These are phyloP conservation scores for Gadus chalcogrammus DNA, from an alignment of 2,113 vertebrate genomes.

Conservation along the genomic window DNA sequence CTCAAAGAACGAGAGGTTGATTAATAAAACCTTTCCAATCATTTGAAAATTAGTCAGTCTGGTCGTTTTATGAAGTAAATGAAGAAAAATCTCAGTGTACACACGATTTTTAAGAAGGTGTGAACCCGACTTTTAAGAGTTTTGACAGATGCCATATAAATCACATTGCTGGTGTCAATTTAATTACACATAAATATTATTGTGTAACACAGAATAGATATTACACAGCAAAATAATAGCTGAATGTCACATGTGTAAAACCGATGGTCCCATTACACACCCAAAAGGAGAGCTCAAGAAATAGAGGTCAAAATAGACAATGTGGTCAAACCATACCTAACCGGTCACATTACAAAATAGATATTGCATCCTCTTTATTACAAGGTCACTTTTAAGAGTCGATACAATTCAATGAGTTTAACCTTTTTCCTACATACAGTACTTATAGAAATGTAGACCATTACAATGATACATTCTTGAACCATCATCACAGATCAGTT, in stretches of 20 bases:
- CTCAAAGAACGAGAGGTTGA: too few species aligned
- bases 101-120: conserved; percentile 3
- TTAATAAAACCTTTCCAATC: too few species aligned
- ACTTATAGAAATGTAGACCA: background rate
- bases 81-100: conserved; percentile 33
- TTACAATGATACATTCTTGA: conserved; percentile 38
- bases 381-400: conserved; percentile 37
- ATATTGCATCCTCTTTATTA: conserved; percentile 41
- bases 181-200: conserved; percentile 28
- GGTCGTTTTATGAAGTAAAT: background rate
- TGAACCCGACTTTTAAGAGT: background rate
- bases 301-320: background rate
- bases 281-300: conserved; percentile 31
- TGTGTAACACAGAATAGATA: conserved; percentile 34
- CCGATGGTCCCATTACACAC: conserved; percentile 54
- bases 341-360: conserved; percentile 45
- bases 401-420: conserved; percentile 45
- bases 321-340: conserved; percentile 5
- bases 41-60: too few species aligned
- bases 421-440: conserved; percentile 32
- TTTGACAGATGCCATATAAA: conserved; percentile 20
- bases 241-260: too few species aligned
- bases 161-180: conserved; percentile 20
- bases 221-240: conserved; percentile 54
- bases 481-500: conserved; percentile 63